phyloP scores from a whole-genome alignment of 1,140 invertebrate species.

The Leptinotarsa lineolata region DNA sequence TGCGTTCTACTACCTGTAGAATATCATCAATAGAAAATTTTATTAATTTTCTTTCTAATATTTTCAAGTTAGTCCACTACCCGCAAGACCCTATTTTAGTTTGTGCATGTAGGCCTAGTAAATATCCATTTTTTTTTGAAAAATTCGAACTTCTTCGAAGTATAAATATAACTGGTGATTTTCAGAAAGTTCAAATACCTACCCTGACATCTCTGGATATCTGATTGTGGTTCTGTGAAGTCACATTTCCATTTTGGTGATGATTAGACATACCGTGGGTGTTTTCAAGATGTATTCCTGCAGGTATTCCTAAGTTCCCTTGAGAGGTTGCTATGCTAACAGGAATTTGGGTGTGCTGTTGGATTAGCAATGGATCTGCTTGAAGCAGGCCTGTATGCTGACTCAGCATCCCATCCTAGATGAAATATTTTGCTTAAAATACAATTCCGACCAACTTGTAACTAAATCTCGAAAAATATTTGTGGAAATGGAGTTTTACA shows the following conservation, averaged over 20 bases:
- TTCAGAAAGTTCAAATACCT: neutral
- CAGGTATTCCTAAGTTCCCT: slow-evolving; percentile 52
- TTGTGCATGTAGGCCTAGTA: too few species aligned
- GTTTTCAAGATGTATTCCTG: slow-evolving; percentile 54
- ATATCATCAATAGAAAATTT: too few species aligned
- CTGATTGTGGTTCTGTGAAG: slow-evolving; percentile 39
- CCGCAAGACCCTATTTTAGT: too few species aligned
- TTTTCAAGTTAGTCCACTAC: too few species aligned
- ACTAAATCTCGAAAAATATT: too few species aligned
- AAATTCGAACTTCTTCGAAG: too few species aligned
- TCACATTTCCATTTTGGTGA: slow-evolving; percentile 53
- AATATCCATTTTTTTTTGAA: too few species aligned
- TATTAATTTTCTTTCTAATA: too few species aligned
- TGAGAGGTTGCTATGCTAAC: slow-evolving; percentile 52
- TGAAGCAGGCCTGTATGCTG: slow-evolving; percentile 52
- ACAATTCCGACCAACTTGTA: too few species aligned
- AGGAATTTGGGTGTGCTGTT: slow-evolving; percentile 53
- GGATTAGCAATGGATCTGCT: slow-evolving; percentile 51
- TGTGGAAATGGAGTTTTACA: too few species aligned
- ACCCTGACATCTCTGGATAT: slow-evolving; percentile 40
- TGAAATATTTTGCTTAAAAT: neutral
- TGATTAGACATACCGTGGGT: slow-evolving; percentile 45
- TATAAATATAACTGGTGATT: neutral
- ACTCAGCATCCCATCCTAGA: slow-evolving; percentile 49
- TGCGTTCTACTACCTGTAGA: too few species aligned